phyloP scores from a whole-genome alignment of 1,140 invertebrate species.

The Dreissena rostriformis region DNA sequence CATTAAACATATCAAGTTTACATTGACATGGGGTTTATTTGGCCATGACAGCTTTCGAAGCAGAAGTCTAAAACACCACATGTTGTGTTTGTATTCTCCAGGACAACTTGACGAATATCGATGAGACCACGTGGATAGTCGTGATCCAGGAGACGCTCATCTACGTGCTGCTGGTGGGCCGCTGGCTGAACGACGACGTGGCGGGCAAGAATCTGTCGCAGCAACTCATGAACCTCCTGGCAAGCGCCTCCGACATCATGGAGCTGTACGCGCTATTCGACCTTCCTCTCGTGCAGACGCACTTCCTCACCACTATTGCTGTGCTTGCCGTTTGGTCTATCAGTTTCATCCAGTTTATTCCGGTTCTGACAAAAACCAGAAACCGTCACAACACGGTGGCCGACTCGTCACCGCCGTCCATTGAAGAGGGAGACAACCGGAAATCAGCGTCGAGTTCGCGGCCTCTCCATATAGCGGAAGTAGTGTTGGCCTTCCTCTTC shows the following conservation, averaged over 20 bases:
- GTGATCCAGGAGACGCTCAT: constrained; percentile 91
- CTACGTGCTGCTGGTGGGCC: constrained; percentile 91
- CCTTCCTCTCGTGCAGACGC: constrained; percentile 63
- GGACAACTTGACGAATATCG: constrained; percentile 56
- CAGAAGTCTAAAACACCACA: no score
- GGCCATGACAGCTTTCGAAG: no score
- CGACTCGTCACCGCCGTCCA: neutral
- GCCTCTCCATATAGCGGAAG: constrained; percentile 27
- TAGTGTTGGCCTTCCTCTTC: constrained; percentile 58
- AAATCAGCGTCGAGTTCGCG: neutral
- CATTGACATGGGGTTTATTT: no score
- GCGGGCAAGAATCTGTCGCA: constrained; percentile 95
- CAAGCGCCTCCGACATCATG: constrained; percentile 95
- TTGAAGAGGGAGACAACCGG: neutral
- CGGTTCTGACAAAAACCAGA: constrained; percentile 64
- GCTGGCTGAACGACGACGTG: constrained; percentile 93
- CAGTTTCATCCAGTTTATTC: constrained; percentile 88
- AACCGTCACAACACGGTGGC: neutral
- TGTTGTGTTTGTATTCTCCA: constrained; percentile 39
- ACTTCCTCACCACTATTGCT: constrained; percentile 58
- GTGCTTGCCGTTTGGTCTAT: constrained; percentile 84
- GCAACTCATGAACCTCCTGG: constrained; percentile 88
- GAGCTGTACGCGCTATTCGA: constrained; percentile 96
- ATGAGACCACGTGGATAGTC: constrained; percentile 86
- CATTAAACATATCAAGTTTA: no score